Conservation (phyloP, 2,888 invertebrate species). For the Pristionchus fissidentatus region DNA sequence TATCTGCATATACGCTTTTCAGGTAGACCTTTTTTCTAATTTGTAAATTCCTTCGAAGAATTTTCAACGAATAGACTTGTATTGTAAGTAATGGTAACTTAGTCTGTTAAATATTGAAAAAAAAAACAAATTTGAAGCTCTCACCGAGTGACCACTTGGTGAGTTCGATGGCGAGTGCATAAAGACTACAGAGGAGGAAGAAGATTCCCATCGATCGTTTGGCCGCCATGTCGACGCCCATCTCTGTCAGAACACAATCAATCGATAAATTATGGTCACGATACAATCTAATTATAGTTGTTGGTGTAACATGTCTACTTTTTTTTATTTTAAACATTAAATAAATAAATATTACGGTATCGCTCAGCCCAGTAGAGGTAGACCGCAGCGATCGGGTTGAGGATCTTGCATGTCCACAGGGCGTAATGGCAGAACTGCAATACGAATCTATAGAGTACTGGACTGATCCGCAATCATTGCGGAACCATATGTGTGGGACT, state of each 20-base stretch:
- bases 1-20: no score
- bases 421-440: not conserved
- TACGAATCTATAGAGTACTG: no score
- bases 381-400: not conserved
- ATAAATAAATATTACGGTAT: not conserved
- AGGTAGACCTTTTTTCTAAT: no score
- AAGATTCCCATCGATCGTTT: not conserved
- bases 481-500: no score
- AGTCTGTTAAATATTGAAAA: no score
- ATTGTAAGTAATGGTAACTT: no score
- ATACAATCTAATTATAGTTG: not conserved
- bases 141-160: not conserved
- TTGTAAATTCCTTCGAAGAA: no score
- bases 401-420: not conserved
- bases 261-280: not conserved
- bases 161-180: not conserved
- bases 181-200: not conserved
- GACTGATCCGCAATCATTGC: no score
- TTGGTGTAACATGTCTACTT: not conserved
- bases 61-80: no score
- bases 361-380: not conserved
- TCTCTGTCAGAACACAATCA: not conserved
- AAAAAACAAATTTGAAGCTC: no score
- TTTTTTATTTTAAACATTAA: no score
- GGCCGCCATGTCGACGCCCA: not conserved